phyloP scores from a whole-genome alignment of 2,113 vertebrate species.

The Corapipo altera region DNA sequence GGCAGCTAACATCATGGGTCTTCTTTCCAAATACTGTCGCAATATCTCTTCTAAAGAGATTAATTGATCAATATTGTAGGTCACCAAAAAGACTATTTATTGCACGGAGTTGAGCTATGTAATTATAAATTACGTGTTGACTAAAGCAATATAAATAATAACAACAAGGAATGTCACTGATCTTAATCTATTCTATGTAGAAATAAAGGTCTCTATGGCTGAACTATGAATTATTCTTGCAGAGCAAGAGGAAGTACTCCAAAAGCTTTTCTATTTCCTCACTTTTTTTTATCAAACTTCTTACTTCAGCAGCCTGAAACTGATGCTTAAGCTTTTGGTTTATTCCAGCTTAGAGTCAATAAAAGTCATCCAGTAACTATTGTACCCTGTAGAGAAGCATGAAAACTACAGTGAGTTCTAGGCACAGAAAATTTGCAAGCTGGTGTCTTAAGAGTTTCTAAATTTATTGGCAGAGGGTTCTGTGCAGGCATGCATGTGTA shows the following conservation, averaged over 20 bases:
- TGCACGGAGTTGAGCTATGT: neutral
- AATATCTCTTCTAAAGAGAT: neutral
- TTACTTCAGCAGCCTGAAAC: neutral
- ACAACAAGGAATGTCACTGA: neutral
- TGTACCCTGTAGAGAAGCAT: neutral
- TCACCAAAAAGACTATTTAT: neutral
- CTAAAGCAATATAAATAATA: neutral
- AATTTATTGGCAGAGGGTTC: neutral
- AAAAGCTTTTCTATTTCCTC: neutral
- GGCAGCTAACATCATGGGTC: neutral
- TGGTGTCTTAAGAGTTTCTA: neutral
- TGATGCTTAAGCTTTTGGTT: neutral
- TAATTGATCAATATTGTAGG: neutral
- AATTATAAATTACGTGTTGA: neutral
- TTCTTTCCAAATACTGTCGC: neutral
- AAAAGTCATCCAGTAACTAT: neutral
- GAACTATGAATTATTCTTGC: neutral
- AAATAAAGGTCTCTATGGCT: neutral
- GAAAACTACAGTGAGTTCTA: neutral
- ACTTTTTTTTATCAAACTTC: neutral
- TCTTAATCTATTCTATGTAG: neutral
- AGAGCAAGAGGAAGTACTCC: neutral
- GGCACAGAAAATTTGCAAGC: neutral
- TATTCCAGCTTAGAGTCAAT: neutral
- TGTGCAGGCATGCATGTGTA: neutral